These are phyloP conservation scores for Monodelphis domestica DNA, from an alignment of 2,797 vertebrate genomes.

Conservation along the genomic window DNA sequence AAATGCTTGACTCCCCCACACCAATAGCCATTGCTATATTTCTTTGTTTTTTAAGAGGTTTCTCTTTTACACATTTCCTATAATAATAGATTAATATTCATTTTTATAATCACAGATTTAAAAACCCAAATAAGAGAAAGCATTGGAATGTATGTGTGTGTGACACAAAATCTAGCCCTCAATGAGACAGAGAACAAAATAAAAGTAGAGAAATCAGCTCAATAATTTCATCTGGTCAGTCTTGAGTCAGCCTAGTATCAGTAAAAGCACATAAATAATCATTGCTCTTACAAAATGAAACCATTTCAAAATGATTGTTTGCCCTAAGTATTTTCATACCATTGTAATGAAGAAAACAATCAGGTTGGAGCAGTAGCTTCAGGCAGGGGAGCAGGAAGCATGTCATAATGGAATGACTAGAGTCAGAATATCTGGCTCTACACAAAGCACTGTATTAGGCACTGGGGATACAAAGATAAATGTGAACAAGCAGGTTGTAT, in stretches of 20 bases:
- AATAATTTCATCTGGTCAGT: background rate
- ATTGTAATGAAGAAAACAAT: background rate
- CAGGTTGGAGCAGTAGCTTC: background rate
- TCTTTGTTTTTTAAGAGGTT: background rate
- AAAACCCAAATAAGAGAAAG: background rate
- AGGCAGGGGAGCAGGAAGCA: background rate
- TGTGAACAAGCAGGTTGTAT: constrained; percentile 21
- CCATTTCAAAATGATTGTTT: background rate
- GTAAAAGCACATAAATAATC: background rate
- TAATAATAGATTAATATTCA: background rate
- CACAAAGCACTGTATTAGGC: background rate
- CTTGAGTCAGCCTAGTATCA: background rate
- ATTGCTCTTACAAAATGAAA: too few species aligned
- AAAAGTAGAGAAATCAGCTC: background rate
- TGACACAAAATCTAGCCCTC: background rate
- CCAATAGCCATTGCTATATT: background rate
- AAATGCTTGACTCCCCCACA: background rate
- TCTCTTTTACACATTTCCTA: background rate
- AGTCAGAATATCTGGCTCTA: background rate
- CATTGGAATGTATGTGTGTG: background rate
- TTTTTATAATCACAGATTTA: background rate
- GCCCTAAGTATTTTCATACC: background rate
- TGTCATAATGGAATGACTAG: too few species aligned
- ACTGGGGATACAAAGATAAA: background rate
- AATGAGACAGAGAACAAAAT: background rate